These are phyloP conservation scores for Heliopora coerulea DNA, from an alignment of 92 coral and sea anemone genomes.

Conservation along the genomic window DNA sequence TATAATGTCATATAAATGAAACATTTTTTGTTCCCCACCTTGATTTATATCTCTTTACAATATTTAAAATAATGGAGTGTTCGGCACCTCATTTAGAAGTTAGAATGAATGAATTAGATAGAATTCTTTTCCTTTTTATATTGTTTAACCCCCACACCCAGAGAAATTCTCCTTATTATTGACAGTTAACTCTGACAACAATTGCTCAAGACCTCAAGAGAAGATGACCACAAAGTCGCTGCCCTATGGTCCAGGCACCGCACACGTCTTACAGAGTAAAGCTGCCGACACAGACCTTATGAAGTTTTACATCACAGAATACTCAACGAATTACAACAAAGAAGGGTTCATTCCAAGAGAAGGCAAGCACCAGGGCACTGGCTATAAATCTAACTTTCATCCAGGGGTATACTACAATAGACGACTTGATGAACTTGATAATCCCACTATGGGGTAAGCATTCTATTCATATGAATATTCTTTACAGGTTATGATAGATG, in stretches of 20 bases:
- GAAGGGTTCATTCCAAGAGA: slow-evolving; percentile 80
- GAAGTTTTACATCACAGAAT: slow-evolving; percentile 94
- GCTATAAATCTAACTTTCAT: slow-evolving; percentile 97
- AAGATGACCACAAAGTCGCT: slow-evolving; percentile 41
- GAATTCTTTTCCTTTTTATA: not conserved
- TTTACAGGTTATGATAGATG: too few relatives aligned
- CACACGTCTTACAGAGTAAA: slow-evolving; percentile 89
- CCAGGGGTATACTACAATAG: slow-evolving; percentile 96
- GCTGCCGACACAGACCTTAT: slow-evolving; percentile 83
- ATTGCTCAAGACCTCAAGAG: not conserved
- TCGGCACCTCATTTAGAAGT: not conserved
- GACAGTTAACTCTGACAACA: not conserved
- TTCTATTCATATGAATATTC: too few relatives aligned
- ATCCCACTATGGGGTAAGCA: slow-evolving; percentile 97
- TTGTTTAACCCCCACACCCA: not conserved
- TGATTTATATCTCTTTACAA: too few relatives aligned
- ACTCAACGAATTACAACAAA: slow-evolving; percentile 81
- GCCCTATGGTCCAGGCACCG: slow-evolving; percentile 88
- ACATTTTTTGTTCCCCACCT: too few relatives aligned
- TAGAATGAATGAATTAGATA: not conserved
- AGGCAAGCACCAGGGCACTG: slow-evolving; percentile 90
- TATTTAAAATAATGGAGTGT: not conserved
- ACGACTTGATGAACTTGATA: slow-evolving; percentile 82
- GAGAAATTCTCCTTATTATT: too few relatives aligned
- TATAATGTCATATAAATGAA: not conserved